Percentiles rank a stretch among this genome's conserved stretches.
Conservation (phyloP, 1,140 invertebrate genomes). For the Campodea augens region DNA sequence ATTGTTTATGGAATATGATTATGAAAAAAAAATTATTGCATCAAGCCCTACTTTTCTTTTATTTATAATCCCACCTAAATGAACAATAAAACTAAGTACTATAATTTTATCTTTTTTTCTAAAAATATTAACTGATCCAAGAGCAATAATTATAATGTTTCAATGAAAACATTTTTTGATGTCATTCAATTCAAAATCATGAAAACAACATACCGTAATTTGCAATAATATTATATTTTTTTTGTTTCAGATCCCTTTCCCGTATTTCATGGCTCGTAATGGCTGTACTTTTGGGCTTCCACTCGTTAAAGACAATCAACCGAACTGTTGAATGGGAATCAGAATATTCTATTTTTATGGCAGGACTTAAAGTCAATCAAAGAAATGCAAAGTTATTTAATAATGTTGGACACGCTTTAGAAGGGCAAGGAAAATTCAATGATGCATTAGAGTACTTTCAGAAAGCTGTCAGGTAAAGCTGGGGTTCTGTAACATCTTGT, state of each 20-base stretch:
- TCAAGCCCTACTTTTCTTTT: too few relatives aligned
- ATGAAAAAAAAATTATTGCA: too few relatives aligned
- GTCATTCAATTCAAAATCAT: too few relatives aligned
- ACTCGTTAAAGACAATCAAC: constrained; percentile 59
- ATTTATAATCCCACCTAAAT: too few relatives aligned
- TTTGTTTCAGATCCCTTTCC: constrained; percentile 13
- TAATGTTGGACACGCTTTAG: constrained; percentile 87
- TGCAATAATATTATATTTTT: too few relatives aligned
- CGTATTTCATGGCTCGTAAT: constrained; percentile 37
- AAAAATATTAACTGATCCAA: too few relatives aligned
- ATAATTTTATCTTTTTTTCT: too few relatives aligned
- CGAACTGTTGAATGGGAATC: constrained; percentile 83
- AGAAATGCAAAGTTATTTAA: constrained; percentile 91
- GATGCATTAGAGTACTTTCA: constrained; percentile 82
- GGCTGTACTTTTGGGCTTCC: constrained; percentile 45
- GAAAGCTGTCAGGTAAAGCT: constrained; percentile 53
- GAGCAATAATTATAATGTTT: too few relatives aligned
- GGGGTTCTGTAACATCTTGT: background rate
- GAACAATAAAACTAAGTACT: too few relatives aligned
- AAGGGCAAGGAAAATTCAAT: constrained; percentile 58
- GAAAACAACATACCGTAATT: too few relatives aligned
- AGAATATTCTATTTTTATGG: constrained; percentile 83
- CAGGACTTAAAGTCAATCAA: constrained; percentile 73
- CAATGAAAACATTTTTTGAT: too few relatives aligned
- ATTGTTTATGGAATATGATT: too few relatives aligned